Evolutionary conservation across 2,888 invertebrate genomes (phyloP).

Genomic region (Pecten maximus): DNA sequence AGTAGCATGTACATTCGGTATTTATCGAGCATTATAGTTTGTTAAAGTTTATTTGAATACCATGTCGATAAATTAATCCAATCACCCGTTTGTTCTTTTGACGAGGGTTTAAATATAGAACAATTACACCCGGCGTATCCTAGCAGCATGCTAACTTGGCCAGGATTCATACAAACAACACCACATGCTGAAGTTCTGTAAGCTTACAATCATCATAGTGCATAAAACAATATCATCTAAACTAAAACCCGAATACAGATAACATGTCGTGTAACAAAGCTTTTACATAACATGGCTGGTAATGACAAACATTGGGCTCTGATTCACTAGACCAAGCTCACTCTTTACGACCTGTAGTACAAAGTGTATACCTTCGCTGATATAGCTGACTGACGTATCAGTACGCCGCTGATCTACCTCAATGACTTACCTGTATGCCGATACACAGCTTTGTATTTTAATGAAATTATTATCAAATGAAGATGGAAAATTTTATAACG

Average conservation of each 20-base stretch:
- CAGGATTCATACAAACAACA: background rate
- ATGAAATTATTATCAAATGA: too few species aligned
- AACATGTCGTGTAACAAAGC: background rate
- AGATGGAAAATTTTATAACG: too few species aligned
- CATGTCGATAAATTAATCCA: background rate
- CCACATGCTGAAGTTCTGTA: background rate
- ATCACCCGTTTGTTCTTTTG: slow-evolving; percentile 16
- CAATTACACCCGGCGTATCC: background rate
- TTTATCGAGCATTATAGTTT: background rate
- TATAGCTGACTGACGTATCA: too few species aligned
- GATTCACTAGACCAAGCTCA: too few species aligned
- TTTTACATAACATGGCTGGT: too few species aligned
- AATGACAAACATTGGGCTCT: too few species aligned
- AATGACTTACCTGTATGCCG: too few species aligned
- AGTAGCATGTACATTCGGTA: background rate
- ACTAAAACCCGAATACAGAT: background rate
- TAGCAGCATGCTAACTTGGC: background rate
- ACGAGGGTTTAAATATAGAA: slow-evolving; percentile 10
- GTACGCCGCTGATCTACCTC: too few species aligned
- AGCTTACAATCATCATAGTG: background rate
- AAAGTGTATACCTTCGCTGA: too few species aligned
- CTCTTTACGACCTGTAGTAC: too few species aligned
- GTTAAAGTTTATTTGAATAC: background rate
- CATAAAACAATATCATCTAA: background rate
- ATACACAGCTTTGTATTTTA: too few species aligned